Evolutionary conservation across 2,797 vertebrate species (phyloP), one percentile per base, ranked within the genome.

Genomic region (Sebastes dallii): DNA sequence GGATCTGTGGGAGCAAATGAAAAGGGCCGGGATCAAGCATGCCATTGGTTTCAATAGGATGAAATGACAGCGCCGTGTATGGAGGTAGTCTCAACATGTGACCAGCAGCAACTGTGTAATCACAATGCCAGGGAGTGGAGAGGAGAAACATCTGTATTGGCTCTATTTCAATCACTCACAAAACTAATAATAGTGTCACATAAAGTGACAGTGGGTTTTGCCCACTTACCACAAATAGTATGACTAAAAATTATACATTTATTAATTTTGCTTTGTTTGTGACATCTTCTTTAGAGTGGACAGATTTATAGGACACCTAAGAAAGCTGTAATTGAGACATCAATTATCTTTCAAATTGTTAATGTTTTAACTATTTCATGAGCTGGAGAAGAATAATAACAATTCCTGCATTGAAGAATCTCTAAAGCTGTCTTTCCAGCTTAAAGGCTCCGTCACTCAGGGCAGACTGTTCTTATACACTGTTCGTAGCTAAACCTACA

Each of bases 1-100:
- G 86, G 91, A 93, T 93, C 91, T 91, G 85, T 86, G 78, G 87
- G 91, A 90, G 87, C 85, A 92, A 94, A 95, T 93, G 90, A 94
- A 96, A 93, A 92, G 92, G 86, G 82, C 77, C 83, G 83, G 86
- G 91, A 93, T 95, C 86, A 89, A 91, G 91, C 88, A 84, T 85
- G 89, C 93, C 87, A 90, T 85, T 86, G 90, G 89, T 88, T 85
- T 93, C 91, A 92, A 94, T 89, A 85, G 91, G 81, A 89, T 84
- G 91, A 94, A 91, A 94, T 89, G 85, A 91, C 86, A 84, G 86
- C 24, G 10, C 68, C 25, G 66, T 90, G 90, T 88, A 81, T 83
- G 72, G 91, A 89, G 68, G 83, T 78, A 87, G 82, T 93, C 86
- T 93, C 88, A 79, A 88, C 90, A 80, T 89, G 91, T 90, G 91